Base-by-base conservation (phyloP, 2,888 invertebrate genomes). In the Lottia gigantea region DNA sequence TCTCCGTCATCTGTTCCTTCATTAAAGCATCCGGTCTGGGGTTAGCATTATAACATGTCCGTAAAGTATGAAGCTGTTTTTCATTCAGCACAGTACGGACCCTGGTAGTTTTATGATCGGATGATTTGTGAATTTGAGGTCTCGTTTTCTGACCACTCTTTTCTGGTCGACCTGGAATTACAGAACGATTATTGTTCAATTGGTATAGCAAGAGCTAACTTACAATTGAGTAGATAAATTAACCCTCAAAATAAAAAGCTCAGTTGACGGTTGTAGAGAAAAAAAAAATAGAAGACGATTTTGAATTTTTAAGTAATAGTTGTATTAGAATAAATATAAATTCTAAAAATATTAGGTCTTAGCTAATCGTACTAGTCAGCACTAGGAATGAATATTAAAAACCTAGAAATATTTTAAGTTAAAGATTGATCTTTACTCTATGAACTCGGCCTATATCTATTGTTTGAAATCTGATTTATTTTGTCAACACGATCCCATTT, bases 1-100 rank as follows among this genome's bases (percentile, higher is more conserved):
- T 97, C 90, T 99, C 98, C 62, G 98, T 98, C 76, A 99, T 92
- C 89, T 98, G 98, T 89, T 99, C 99, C 91, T 99, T 99, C 96
- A 98, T 97, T 75, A 98, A 92, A 61, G 99, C 98, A 90, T 99
- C 99, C 55, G 99, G 99, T 67, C 99, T 92, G 71, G 98, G 97
- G 90, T 99, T 99, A 71, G 97, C 96, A 73, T 94, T 94, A 91
- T 99, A 99, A 90, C 98, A 98, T 75, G 97, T 97, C 90, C 98
- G 92, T 83, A 99, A 91, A 11, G 98, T 99, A 90, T 97, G 97
- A 81, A 99, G 91, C 89, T 99, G 99, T 89, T 97, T 97, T 90
- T 99, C 99, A 90, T 98, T 99, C 74, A 99, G 92, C 49, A 99
- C 99, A 2, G 99, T 99, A 78, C 99, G 92, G 71, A 99, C 98